Evolutionary conservation across 64 coral and sea anemone species (phyloP), one percentile per base, ranked within the genome.

Genomic region (Porites australiensis): DNA sequence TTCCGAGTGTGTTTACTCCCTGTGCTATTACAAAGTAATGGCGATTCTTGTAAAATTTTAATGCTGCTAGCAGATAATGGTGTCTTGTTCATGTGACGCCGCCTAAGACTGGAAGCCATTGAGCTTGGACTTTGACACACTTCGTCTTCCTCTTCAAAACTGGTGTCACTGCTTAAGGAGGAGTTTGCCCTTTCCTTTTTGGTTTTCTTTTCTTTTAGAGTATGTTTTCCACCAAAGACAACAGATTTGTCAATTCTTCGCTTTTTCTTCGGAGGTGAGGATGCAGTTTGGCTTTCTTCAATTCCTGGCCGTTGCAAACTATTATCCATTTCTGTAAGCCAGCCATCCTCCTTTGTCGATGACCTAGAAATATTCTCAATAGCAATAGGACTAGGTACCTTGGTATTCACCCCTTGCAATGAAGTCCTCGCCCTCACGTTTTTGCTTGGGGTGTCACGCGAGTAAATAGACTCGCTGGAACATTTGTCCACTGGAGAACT

Each of bases 31-130:
- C 58, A 79, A 4, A 97, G 57, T 69, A 97, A 86, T 5, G 95
- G 95, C 44, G 95, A 97, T 79, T 97, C 95, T 18, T 90, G 95
- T 3, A 97, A 71, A 16, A 91, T 44, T 87, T 77, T 84, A 47
- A 97, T 82, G 77, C 95, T 97, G 8, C 79, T 94, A 2, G 77
- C 76, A 11, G 95, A 97, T 22, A 97, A 48, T 3, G 88, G 92
- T 1, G 95, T 97, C 22, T 45, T 90, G 13, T 85, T 88, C 61
- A 77, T 47, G 64, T 50, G 47, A 3, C 82, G 48, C 9, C 82
- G 79, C 64, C 51, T 91, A 3, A 64, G 72, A 44, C 79, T 78
- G 61, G 64, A 12, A 4, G 83, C 22, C 4, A 86, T 52, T 18
- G 55, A 8, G 22, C 62, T 27, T 19, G 93, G 88, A 83, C 91